Evolutionary conservation across 2,797 vertebrate species (phyloP).

Genomic region (Acestrorhynchus altus): DNA sequence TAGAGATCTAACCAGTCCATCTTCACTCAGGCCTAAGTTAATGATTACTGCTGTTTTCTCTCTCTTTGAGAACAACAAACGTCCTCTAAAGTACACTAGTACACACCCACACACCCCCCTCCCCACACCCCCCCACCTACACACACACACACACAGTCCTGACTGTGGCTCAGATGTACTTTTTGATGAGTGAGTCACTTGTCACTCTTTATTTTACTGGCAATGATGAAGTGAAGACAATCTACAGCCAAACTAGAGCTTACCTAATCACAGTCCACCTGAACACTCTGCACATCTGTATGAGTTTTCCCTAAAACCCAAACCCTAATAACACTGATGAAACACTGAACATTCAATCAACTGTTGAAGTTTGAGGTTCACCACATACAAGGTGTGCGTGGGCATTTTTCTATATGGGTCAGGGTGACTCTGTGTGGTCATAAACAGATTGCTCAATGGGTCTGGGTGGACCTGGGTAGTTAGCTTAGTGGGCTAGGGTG

Average conservation of each 20-base stretch:
- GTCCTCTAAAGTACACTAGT: not conserved
- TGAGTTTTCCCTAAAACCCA: too few species aligned
- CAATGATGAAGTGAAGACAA: not conserved
- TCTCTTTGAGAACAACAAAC: slow-evolving; percentile 6
- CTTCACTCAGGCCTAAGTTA: slow-evolving; percentile 21
- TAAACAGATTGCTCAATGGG: too few species aligned
- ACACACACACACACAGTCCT: not conserved
- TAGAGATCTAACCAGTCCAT: not conserved
- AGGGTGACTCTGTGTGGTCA: too few species aligned
- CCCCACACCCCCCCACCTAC: not conserved
- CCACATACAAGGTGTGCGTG: too few species aligned
- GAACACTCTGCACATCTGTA: too few species aligned
- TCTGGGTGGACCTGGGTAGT: too few species aligned
- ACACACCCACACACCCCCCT: not conserved
- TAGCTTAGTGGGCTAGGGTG: too few species aligned
- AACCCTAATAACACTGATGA: too few species aligned
- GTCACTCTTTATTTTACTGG: slow-evolving; percentile 14
- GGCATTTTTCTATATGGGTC: too few species aligned
- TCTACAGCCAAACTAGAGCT: not conserved
- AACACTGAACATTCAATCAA: too few species aligned
- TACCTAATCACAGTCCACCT: not conserved
- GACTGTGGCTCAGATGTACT: not conserved
- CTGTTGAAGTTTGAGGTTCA: too few species aligned
- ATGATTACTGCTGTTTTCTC: slow-evolving; percentile 22
- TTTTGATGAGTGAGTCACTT: not conserved